Conservation (phyloP, 2,888 invertebrate genomes). For the Cosmorhoe ocellata region DNA sequence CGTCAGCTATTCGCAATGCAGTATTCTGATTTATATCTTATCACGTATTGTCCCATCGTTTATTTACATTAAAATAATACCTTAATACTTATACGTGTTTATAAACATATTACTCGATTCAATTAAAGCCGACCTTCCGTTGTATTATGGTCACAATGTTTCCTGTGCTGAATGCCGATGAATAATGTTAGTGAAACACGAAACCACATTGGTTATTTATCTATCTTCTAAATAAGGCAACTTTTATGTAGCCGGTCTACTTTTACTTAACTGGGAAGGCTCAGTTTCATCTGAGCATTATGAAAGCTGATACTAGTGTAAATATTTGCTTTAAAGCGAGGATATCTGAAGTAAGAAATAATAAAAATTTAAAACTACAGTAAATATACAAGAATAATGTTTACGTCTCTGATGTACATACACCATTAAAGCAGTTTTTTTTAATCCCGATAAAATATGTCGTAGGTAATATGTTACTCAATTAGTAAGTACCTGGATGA, state of each 20-base stretch:
- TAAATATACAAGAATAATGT: no score
- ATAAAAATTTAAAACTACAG: no score
- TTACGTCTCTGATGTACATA: no score
- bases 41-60: slow-evolving; percentile 13
- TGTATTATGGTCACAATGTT: slow-evolving; percentile 27
- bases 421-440: no score
- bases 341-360: background rate
- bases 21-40: slow-evolving; percentile 19
- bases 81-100: slow-evolving; percentile 13
- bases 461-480: no score
- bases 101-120: slow-evolving; percentile 24
- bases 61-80: slow-evolving; percentile 15
- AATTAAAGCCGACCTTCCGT: slow-evolving; percentile 32
- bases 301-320: background rate
- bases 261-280: background rate
- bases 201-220: slow-evolving; percentile 29
- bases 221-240: slow-evolving; percentile 25
- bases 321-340: background rate
- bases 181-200: slow-evolving; percentile 31
- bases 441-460: no score
- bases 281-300: slow-evolving; percentile 1
- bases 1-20: slow-evolving; percentile 19
- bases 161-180: slow-evolving; percentile 31
- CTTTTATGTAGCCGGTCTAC: slow-evolving; percentile 9
- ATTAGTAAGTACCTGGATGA: no score